Evolutionary conservation across 2,888 invertebrate species (phyloP).

Genomic region (Amiota mariae): DNA sequence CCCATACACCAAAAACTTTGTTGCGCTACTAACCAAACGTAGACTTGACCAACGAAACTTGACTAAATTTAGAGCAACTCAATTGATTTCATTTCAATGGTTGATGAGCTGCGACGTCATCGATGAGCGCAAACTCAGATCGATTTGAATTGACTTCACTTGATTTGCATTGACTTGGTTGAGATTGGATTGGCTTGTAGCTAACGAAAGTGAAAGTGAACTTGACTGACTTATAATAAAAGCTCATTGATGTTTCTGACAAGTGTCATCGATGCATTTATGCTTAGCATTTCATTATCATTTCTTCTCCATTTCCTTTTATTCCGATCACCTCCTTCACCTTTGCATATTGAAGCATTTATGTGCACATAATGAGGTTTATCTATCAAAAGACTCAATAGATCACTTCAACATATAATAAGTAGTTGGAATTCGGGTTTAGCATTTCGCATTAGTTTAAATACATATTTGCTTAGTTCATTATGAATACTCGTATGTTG

Average conservation of each 20-base stretch:
- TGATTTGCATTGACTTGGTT: no score
- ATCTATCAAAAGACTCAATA: conserved; percentile 8
- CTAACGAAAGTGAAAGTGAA: conserved; percentile 61
- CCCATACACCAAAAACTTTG: background rate
- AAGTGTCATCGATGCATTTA: conserved; percentile 11
- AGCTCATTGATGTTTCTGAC: conserved; percentile 33
- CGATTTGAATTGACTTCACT: background rate
- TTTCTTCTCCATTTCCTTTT: conserved; percentile 1
- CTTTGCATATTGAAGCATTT: background rate
- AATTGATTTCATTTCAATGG: conserved; percentile 28
- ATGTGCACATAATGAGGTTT: background rate
- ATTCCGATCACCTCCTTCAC: background rate
- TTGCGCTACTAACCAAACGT: conserved; percentile 64
- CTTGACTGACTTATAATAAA: conserved; percentile 58
- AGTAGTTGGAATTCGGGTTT: no score
- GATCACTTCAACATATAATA: background rate
- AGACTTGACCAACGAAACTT: conserved; percentile 35
- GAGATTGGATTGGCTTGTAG: background rate
- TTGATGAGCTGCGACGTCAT: conserved; percentile 38
- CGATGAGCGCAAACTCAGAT: background rate
- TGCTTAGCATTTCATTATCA: conserved; percentile 23
- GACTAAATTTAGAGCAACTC: conserved; percentile 30
- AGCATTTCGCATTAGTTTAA: conserved; percentile 14
- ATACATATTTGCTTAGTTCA: conserved; percentile 50
- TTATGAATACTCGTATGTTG: conserved; percentile 55